Conservation (phyloP, 2,888 invertebrate species). For the Eustalomyia histrio region DNA sequence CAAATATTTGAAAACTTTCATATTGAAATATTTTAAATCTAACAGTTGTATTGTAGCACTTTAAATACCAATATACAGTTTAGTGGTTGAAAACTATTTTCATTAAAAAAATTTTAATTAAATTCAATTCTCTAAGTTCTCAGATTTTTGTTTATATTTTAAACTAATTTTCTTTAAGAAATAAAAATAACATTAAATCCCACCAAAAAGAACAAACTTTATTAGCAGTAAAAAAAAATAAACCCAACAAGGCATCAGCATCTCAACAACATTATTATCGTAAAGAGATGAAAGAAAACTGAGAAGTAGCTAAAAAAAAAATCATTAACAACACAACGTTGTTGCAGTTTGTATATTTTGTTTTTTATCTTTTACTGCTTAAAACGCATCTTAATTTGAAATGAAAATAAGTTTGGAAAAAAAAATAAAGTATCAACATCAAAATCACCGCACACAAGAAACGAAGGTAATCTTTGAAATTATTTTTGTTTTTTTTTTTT, state of each 20-base stretch:
- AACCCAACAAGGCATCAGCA: not conserved
- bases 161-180: not conserved
- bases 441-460: constrained; percentile 30
- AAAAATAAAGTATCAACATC: constrained; percentile 4
- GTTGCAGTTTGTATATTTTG: not conserved
- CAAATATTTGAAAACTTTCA: too few relatives aligned
- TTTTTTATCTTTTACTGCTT: constrained; percentile 46
- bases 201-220: not conserved
- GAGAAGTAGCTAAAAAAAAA: not conserved
- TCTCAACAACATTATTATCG: not conserved
- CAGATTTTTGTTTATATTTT: not conserved
- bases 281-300: not conserved
- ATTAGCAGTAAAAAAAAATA: not conserved
- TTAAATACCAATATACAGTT: too few relatives aligned
- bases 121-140: not conserved
- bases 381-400: constrained; percentile 50
- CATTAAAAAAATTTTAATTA: not conserved
- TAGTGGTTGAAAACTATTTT: too few relatives aligned
- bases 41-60: too few relatives aligned
- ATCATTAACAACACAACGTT: not conserved
- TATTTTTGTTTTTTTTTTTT: not conserved
- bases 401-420: constrained; percentile 33
- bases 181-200: not conserved
- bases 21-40: too few relatives aligned
- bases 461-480: constrained; percentile 51